phyloP scores from a whole-genome alignment of 2,113 vertebrate genomes.

The Brienomyrus brachyistius region DNA sequence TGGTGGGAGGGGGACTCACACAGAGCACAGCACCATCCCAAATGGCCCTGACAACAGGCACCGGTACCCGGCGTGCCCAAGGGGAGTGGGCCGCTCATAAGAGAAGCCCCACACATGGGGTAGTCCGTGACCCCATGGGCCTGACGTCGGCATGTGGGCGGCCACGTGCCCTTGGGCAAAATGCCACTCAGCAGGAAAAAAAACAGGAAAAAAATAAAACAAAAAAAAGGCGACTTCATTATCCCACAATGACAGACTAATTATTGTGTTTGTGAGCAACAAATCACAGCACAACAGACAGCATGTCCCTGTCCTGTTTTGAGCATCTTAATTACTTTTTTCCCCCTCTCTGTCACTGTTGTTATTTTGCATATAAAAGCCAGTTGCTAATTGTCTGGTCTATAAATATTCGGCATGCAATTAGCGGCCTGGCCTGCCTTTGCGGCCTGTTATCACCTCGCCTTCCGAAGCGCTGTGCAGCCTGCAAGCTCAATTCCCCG shows the following conservation, averaged over 20 bases:
- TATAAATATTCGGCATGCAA: constrained; percentile 76
- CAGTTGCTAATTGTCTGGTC: constrained; percentile 71
- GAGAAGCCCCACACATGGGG: constrained; percentile 30
- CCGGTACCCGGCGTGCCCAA: neutral
- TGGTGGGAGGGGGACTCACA: neutral
- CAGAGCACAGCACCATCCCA: neutral
- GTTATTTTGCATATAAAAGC: constrained; percentile 78
- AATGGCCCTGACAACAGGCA: neutral
- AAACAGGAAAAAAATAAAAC: constrained; percentile 34
- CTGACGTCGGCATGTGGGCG: neutral
- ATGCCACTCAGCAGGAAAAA: constrained; percentile 54
- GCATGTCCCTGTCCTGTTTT: constrained; percentile 74
- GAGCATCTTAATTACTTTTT: constrained; percentile 73
- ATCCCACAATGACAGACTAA: constrained; percentile 73
- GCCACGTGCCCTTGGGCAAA: constrained; percentile 50
- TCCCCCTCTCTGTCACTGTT: constrained; percentile 57
- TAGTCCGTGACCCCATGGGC: constrained; percentile 48
- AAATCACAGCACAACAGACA: constrained; percentile 76
- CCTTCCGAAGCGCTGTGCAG: constrained; percentile 54
- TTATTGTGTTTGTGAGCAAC: constrained; percentile 75
- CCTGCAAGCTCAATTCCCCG: constrained; percentile 60
- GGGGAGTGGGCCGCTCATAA: neutral
- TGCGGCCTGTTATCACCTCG: constrained; percentile 66
- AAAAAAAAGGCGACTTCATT: constrained; percentile 69
- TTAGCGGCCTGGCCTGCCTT: constrained; percentile 69